Evolutionary conservation across 2,113 vertebrate genomes (phyloP).

Genomic region (Chloropsis cyanopogon): DNA sequence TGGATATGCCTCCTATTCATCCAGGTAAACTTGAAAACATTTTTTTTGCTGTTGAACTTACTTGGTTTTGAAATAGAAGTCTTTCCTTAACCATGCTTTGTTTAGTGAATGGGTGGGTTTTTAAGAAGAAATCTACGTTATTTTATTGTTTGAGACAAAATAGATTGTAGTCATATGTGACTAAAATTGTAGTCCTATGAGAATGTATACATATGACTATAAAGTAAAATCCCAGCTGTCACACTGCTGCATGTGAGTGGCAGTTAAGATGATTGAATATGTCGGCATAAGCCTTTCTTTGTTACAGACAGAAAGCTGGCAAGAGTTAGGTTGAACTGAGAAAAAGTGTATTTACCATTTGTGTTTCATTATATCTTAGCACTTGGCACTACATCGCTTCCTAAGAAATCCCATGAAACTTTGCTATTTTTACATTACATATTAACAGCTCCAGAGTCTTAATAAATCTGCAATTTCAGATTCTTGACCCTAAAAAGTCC

Average conservation of each 20-base stretch:
- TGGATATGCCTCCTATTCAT: conserved; percentile 92
- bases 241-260: background rate
- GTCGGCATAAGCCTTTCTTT: background rate
- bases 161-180: background rate
- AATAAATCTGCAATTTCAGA: background rate
- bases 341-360: background rate
- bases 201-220: background rate
- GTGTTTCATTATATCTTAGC: background rate
- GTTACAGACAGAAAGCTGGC: background rate
- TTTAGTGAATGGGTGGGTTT: background rate
- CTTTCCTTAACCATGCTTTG: background rate
- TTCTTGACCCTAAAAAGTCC: background rate
- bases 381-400: background rate
- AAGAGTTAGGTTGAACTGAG: background rate
- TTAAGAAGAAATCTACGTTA: background rate
- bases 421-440: background rate
- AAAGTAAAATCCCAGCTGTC: background rate
- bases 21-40: conserved; percentile 68
- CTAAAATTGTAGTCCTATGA: background rate
- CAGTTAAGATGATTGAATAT: background rate
- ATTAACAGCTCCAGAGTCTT: background rate
- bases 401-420: background rate
- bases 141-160: background rate
- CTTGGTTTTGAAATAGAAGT: background rate
- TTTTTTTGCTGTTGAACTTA: background rate